Evolutionary conservation across 2,888 invertebrate species (phyloP), one percentile per base, ranked within the genome.

Genomic region (Morpho deidamia): DNA sequence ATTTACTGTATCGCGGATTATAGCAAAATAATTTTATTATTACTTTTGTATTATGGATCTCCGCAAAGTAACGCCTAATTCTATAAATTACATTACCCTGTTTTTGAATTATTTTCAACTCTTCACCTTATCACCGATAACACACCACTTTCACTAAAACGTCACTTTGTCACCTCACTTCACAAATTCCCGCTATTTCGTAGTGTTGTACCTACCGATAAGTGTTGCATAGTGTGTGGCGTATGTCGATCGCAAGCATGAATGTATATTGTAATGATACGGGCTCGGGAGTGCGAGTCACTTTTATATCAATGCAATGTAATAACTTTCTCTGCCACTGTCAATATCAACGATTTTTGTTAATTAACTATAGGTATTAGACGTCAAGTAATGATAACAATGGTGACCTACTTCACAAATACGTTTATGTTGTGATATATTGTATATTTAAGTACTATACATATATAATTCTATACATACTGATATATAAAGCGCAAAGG

Each of bases 151-250:
- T 53, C 63, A 62, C 58, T 43, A 33, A 44, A 45, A 50, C 54
- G 11, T 47, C 66, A 66, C 65, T 64, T 59, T 61, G 5, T 39
- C 61, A 61, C 58, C 55, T 11, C 45, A 53, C 44, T 37, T 56
- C 57, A 60, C 56, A 45, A 40, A 60, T 65, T 63, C 60, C 64
- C 73, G 70, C 68, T 51, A 62, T 66, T 68, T 49, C 51, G 42
- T 63, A 65, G 55, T 61, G 61, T 45, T 66, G 62, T 83, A 88
- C 89, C 85, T 83, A 89, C 89, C 89, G 83, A 81, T 81, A 82
- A 74, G 71, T 79, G 83, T 81, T 81, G 84, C 89, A 89, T 89
- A 76, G 76, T 87, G 83, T 68, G 72, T 67, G 71, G 72, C 76
- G 74, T 70, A 72, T 76, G 72, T 76, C 78, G 74, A 71, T 78